Evolutionary conservation across 2,888 invertebrate genomes (phyloP), one percentile per base, ranked within the genome.

Genomic region (Alloscopus bannaensis): DNA sequence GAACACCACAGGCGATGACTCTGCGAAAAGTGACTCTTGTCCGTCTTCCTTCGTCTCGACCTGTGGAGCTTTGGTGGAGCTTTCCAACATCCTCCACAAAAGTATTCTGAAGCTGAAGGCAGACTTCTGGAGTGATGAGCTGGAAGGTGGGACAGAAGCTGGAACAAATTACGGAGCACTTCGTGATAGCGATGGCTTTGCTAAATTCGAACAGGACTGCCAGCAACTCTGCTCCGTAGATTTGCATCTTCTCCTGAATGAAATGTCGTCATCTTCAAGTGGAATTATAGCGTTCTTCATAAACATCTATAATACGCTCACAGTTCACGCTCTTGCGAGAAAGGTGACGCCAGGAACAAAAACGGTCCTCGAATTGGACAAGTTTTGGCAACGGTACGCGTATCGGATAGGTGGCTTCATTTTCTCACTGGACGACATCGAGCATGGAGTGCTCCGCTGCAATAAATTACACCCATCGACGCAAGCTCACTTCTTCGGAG

Each of bases 361-460:
- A 24, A 88, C 88, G 16, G 87, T 88, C 4, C 84, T 88, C 18
- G 87, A 88, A 29, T 84, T 89, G 2, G 86, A 87, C 24, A 87
- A 87, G 66, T 89, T 89, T 85, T 89, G 88, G 88, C 87, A 87
- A 80, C 87, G 84, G 40, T 87, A 87, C 18, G 87, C 87, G 3
- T 89, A 89, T 85, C 85, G 86, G 42, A 88, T 89, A 66, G 88
- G 87, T 6, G 86, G 86, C 0, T 83, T 84, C 57, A 81, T 86
- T 3, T 88, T 86, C 84, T 87, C 87, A n/a, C 84, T 89, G 42
- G 89, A 89, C 84, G 88, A 88, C 75, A 88, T 89, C n/a, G 89
- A 89, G 82, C 89, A 89, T 84, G 89, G 89, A 8, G 86, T 89
- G 40, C 84, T 89, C 0, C 86, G 89, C 86, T 87, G 87, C 29